Conservation (phyloP, 2,797 vertebrate species). For the Sebastes ruberrimus region DNA sequence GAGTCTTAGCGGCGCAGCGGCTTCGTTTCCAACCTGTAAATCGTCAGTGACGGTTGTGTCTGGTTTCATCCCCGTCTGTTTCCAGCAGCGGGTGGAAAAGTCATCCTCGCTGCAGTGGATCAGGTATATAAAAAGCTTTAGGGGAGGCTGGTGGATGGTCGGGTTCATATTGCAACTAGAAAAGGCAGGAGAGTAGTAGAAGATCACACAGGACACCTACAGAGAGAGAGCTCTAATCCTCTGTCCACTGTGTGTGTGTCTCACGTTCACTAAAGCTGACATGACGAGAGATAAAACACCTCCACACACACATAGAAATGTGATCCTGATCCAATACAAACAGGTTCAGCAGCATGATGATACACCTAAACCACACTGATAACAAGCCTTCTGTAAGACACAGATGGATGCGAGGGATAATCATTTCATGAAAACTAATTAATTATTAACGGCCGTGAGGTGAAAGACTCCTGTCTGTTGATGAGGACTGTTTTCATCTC, state of each 20-base stretch:
- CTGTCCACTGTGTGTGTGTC: not conserved
- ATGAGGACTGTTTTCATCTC: too few relatives aligned
- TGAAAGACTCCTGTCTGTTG: not conserved
- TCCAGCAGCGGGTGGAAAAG: not conserved
- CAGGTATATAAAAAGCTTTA: not conserved
- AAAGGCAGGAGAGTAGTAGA: not conserved
- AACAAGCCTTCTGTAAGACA: not conserved
- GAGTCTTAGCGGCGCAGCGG: not conserved
- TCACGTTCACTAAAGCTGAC: not conserved
- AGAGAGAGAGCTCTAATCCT: constrained; percentile 3
- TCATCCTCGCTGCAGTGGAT: not conserved
- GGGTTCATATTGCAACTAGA: constrained; percentile 14
- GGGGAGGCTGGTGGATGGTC: not conserved
- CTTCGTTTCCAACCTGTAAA: not conserved
- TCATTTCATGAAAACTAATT: not conserved
- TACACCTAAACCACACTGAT: not conserved
- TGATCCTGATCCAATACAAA: not conserved
- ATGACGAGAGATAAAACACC: not conserved
- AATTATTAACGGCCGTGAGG: not conserved
- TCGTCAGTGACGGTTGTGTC: not conserved
- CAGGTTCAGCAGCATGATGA: not conserved
- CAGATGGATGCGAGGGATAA: not conserved
- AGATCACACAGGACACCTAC: constrained; percentile 31
- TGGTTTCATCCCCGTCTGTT: constrained; percentile 16
- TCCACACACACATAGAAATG: not conserved